phyloP scores from a whole-genome alignment of 2,888 invertebrate genomes.

The Spicauda simplicius region DNA sequence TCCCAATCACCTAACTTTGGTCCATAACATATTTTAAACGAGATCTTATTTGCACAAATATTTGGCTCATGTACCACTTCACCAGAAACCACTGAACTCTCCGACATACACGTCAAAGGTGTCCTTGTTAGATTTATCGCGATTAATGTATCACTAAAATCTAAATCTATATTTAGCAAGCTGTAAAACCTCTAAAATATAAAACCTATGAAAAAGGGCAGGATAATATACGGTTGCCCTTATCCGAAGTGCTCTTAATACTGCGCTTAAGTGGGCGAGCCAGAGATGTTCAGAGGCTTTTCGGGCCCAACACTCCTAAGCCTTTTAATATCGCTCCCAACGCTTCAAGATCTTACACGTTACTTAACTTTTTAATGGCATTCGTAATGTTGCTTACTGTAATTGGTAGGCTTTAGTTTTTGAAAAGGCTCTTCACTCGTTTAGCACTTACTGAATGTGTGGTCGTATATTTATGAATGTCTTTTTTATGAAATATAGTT shows the following conservation, averaged over 20 bases:
- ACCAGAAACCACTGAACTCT: too few species aligned
- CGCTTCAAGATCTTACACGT: constrained; percentile 64
- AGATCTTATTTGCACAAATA: too few species aligned
- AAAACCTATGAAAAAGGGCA: constrained; percentile 51
- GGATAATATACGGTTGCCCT: constrained; percentile 76
- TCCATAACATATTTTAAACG: too few species aligned
- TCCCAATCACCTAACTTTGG: too few species aligned
- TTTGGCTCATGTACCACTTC: too few species aligned
- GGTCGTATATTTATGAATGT: background rate
- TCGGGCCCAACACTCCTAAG: constrained; percentile 81
- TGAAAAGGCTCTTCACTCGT: background rate
- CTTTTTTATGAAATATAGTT: too few species aligned
- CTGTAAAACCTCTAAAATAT: background rate
- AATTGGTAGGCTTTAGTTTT: constrained; percentile 6
- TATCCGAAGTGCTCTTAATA: constrained; percentile 81
- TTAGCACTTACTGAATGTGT: background rate
- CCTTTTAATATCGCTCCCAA: constrained; percentile 82
- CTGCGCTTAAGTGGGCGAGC: constrained; percentile 81
- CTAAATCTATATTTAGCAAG: background rate
- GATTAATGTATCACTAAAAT: too few species aligned
- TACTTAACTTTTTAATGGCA: constrained; percentile 72
- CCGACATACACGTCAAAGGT: too few species aligned
- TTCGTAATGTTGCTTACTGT: constrained; percentile 43
- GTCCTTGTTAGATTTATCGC: too few species aligned
- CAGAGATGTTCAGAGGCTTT: constrained; percentile 79